Evolutionary conservation across 2,888 invertebrate genomes (phyloP).

Genomic region (Harpalus rubripes): DNA sequence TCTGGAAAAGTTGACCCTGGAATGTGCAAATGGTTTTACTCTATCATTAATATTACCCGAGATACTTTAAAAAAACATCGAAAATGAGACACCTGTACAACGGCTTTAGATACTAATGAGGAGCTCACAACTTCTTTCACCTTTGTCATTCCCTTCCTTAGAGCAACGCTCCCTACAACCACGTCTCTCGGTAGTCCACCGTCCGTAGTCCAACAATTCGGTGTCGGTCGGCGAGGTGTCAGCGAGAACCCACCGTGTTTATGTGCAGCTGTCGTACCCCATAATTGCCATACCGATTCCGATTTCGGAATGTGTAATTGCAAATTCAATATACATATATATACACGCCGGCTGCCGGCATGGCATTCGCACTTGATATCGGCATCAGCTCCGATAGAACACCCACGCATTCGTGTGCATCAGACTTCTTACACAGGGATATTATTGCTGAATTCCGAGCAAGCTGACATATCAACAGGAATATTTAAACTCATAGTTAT

Average conservation of each 20-base stretch:
- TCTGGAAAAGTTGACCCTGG: too few species aligned
- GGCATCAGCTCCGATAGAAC: neutral
- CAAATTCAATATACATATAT: constrained; percentile 63
- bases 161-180: neutral
- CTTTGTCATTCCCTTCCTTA: neutral
- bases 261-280: constrained; percentile 63
- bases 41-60: too few species aligned
- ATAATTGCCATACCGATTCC: constrained; percentile 64
- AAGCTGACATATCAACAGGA: too few species aligned
- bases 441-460: too few species aligned
- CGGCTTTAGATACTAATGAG: too few species aligned
- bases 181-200: neutral
- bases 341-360: neutral
- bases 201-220: neutral
- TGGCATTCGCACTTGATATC: constrained; percentile 9
- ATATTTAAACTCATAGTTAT: too few species aligned
- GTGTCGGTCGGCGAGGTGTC: constrained; percentile 56
- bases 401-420: constrained; percentile 4
- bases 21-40: too few species aligned
- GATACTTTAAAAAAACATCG: too few species aligned
- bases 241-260: constrained; percentile 52
- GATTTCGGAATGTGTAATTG: constrained; percentile 65
- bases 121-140: neutral
- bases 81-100: too few species aligned
- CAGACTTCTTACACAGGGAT: too few species aligned